Evolutionary conservation across 2,888 invertebrate species (phyloP).

Genomic region (Megaustenia siamemsis): DNA sequence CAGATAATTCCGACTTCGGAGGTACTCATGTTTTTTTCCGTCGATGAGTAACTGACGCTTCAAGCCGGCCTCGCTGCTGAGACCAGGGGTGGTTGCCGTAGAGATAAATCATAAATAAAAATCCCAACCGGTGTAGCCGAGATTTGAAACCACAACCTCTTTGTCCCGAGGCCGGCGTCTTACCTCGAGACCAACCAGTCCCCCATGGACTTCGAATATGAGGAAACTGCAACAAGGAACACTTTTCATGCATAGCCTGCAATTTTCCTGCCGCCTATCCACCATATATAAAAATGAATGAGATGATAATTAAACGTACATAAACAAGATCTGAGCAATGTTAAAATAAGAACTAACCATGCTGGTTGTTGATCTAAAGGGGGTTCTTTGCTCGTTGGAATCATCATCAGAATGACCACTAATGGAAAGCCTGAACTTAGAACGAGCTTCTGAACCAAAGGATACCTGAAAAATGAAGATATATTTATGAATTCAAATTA

Average conservation of each 20-base stretch:
- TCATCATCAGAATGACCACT: slow-evolving; percentile 73
- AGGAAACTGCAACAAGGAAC: neutral
- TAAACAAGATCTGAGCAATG: neutral
- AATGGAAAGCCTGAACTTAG: slow-evolving; percentile 74
- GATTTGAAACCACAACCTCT: too few species aligned
- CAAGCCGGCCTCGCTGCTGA: too few species aligned
- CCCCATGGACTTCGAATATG: neutral
- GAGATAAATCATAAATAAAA: too few species aligned
- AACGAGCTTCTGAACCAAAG: slow-evolving; percentile 72
- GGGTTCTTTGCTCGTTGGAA: slow-evolving; percentile 60
- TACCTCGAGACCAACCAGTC: too few species aligned
- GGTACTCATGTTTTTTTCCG: too few species aligned
- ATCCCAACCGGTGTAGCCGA: too few species aligned
- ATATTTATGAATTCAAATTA: too few species aligned
- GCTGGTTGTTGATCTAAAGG: slow-evolving; percentile 67
- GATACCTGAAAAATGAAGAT: slow-evolving; percentile 62
- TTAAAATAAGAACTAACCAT: slow-evolving; percentile 63
- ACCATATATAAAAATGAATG: neutral
- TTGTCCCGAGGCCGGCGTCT: too few species aligned
- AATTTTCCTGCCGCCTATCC: neutral
- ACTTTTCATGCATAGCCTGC: neutral
- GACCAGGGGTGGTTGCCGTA: too few species aligned
- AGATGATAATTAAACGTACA: neutral
- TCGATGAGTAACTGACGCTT: too few species aligned
- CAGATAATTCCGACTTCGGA: too few species aligned